A percentile compares a stretch with the other conserved stretches of the same genome.
phyloP scores from a whole-genome alignment of 2,797 vertebrate species.

The Peromyscus nudipes region DNA sequence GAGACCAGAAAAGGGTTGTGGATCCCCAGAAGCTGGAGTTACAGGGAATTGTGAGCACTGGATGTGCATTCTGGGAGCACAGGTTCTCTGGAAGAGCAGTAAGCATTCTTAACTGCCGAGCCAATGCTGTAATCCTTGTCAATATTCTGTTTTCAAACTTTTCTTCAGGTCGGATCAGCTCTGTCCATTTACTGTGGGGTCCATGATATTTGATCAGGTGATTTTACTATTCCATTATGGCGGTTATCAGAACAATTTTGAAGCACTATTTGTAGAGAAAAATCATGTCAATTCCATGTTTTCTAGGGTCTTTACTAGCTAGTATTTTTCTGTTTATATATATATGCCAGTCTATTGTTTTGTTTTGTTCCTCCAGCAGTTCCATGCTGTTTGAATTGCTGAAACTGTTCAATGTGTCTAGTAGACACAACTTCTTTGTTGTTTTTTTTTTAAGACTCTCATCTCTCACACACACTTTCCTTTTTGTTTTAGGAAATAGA shows the following conservation, averaged over 20 bases:
- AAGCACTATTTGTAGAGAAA: background rate
- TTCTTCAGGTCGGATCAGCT: background rate
- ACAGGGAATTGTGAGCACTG: too few species aligned
- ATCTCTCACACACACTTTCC: rapidly evolving
- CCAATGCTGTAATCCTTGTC: background rate
- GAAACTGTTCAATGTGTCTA: background rate
- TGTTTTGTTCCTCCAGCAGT: background rate
- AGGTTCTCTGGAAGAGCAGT: too few species aligned
- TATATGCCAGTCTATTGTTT: background rate
- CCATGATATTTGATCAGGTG: background rate
- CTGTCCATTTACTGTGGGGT: background rate
- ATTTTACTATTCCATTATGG: background rate
- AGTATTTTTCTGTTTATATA: too few species aligned
- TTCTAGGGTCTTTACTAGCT: background rate
- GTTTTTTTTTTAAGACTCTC: background rate
- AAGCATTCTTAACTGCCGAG: background rate
- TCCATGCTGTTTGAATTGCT: background rate
- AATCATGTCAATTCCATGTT: background rate
- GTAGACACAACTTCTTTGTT: background rate
- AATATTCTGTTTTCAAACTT: background rate
- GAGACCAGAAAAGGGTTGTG: too few species aligned
- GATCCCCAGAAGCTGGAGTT: background rate
- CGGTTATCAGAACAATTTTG: background rate
- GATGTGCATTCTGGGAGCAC: background rate
- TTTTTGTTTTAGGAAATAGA: background rate